Base-by-base conservation (phyloP, 1,140 invertebrate species). In the Plodia interpunctella region DNA sequence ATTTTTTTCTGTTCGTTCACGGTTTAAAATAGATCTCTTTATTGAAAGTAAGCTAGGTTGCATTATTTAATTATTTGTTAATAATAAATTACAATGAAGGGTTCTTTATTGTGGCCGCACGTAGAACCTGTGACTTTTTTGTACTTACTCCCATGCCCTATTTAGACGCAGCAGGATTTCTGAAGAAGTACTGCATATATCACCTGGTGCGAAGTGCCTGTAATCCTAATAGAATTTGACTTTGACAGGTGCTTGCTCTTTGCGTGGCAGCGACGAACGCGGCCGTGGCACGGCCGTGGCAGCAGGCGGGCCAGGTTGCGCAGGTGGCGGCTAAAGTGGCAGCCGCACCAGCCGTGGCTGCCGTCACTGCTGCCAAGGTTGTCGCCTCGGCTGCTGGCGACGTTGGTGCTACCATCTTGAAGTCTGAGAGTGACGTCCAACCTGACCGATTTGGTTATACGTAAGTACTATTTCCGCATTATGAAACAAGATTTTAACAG, bases 401-500 rank as follows among this genome's bases (percentile, higher is more conserved):
- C 5, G 55, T 25, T 0, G 60, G 70, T 3, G 70, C 70, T 19
- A 25, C 55, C 18, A 57, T 74, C 9, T 6, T 80, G 38, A 64
- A 63, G 18, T 62, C 50, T 13, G 70, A 72, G 0, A 32, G 30
- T 20, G 73, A 76, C 19, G 68, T 76, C n/a, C 64, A 55, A 18
- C 30, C 62, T 17, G 68, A 74, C 0, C 60, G 65, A 19, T 80
- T 56, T 63, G 63, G 60, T 15, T 65, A 77, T 44, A 66, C 65
- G 56, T 70, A 68, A 59, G 65, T 68, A 15, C 25, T 17, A n/a
- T 49, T 55, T 21, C 38, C 55, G 10, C 32, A 49, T 55, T 13
- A 56, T 56, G 25, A 17, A 17, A 38, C 5, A n/a, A n/a, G n/a
- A n/a, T 25, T 25, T 25, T 25, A 2, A 25, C 6, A 25, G 6